Conservation (phyloP, 2,113 vertebrate species). For the Hylia prasina region DNA sequence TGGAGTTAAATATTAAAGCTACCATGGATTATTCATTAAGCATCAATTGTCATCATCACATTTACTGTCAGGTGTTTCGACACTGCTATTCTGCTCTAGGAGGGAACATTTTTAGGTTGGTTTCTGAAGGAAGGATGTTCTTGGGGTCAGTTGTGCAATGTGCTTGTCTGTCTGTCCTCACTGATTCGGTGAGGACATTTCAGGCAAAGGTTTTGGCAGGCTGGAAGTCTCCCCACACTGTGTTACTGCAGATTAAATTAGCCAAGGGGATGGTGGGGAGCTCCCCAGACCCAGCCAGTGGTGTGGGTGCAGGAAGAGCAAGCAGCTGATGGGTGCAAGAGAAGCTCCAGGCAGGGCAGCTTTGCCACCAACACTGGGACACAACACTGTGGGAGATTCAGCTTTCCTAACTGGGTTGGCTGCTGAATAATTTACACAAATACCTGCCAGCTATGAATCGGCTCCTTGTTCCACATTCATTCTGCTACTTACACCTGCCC, state of each 20-base stretch:
- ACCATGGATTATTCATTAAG: conserved; percentile 47
- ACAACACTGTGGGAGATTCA: background rate
- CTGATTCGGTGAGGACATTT: fast-evolving
- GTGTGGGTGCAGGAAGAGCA: background rate
- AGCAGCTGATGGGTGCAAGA: background rate
- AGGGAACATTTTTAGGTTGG: background rate
- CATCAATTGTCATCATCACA: conserved; percentile 12
- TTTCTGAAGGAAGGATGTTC: background rate
- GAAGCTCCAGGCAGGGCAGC: background rate
- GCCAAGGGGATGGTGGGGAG: background rate
- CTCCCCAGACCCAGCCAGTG: background rate
- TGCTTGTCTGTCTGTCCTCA: background rate
- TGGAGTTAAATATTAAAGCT: conserved; percentile 42
- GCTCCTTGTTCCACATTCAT: background rate
- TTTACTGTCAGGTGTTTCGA: conserved; percentile 12
- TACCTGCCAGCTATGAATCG: background rate
- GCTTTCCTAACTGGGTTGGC: background rate
- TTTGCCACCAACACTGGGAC: fast-evolving
- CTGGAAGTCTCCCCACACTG: background rate
- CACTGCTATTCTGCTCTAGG: background rate
- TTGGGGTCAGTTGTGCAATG: background rate
- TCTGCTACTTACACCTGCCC: background rate
- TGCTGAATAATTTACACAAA: background rate
- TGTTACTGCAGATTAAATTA: background rate
- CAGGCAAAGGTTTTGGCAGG: background rate